Percentiles rank a stretch among this genome's conserved stretches.
Evolutionary conservation across 2,888 invertebrate species (phyloP).

Genomic region (Hemistola chrysoprasaria): DNA sequence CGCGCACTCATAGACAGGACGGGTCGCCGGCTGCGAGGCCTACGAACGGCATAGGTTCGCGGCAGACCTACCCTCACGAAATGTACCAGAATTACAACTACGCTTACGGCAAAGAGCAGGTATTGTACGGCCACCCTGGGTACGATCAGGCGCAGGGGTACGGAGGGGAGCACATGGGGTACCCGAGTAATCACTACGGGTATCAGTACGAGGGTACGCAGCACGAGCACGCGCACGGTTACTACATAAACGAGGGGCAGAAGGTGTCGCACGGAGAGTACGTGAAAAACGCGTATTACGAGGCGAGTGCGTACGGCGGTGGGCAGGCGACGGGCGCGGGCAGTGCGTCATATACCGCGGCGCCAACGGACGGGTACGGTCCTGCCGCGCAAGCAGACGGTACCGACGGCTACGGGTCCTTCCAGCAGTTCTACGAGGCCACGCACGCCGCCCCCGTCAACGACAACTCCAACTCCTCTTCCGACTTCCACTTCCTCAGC

Average conservation of each 20-base stretch:
- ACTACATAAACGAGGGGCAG: constrained; percentile 74
- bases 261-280: constrained; percentile 78
- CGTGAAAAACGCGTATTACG: constrained; percentile 76
- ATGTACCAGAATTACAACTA: constrained; percentile 79
- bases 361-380: constrained; percentile 31
- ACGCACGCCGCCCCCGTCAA: constrained; percentile 80
- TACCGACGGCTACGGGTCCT: constrained; percentile 85
- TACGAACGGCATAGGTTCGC: constrained; percentile 64
- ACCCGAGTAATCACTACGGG: constrained; percentile 73
- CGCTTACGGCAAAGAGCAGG: constrained; percentile 77
- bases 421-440: constrained; percentile 87
- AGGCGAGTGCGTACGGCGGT: constrained; percentile 61
- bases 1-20: constrained; percentile 70
- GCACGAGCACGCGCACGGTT: constrained; percentile 68
- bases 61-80: constrained; percentile 72
- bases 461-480: constrained; percentile 95
- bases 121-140: constrained; percentile 81
- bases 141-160: constrained; percentile 75
- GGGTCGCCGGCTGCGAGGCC: constrained; percentile 60
- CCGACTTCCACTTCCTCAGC: constrained; percentile 96
- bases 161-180: constrained; percentile 67
- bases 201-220: constrained; percentile 73
- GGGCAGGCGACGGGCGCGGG: constrained; percentile 53
- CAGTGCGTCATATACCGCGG: constrained; percentile 34
- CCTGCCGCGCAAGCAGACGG: constrained; percentile 63